A percentile compares a stretch with the other conserved stretches of the same genome.
Conservation (phyloP, 1,140 invertebrate species). For the Gonatopus flavifemur region DNA sequence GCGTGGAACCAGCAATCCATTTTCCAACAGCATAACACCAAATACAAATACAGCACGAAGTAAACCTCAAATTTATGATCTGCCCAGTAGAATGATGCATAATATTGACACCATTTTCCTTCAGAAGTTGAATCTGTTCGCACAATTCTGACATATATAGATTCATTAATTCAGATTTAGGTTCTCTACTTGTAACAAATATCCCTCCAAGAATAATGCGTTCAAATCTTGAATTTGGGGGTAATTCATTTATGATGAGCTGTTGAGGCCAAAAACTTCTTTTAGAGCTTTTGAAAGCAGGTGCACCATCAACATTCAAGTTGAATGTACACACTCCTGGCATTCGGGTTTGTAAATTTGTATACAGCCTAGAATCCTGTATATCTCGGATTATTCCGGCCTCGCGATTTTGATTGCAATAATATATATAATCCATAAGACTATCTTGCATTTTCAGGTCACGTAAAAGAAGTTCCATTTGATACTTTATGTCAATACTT, state of each 20-base stretch:
- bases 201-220: neutral
- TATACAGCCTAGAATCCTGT: neutral
- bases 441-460: neutral
- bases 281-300: constrained; percentile 1
- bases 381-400: neutral
- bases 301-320: neutral
- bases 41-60: neutral
- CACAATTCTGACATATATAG: neutral
- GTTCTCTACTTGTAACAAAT: neutral
- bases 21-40: neutral
- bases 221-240: constrained; percentile 3
- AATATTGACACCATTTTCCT: neutral
- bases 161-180: neutral
- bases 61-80: neutral
- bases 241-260: neutral
- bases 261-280: constrained; percentile 8
- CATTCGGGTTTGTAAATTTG: neutral
- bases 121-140: neutral
- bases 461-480: neutral
- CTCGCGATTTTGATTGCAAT: neutral
- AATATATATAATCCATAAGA: constrained; percentile 1
- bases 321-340: neutral
- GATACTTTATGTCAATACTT: constrained; percentile 1
- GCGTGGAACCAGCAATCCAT: neutral
- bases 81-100: neutral